Evolutionary conservation across 2,113 vertebrate species (phyloP), one percentile per base, ranked within the genome.

Genomic region (Gymnocephalus cernua): DNA sequence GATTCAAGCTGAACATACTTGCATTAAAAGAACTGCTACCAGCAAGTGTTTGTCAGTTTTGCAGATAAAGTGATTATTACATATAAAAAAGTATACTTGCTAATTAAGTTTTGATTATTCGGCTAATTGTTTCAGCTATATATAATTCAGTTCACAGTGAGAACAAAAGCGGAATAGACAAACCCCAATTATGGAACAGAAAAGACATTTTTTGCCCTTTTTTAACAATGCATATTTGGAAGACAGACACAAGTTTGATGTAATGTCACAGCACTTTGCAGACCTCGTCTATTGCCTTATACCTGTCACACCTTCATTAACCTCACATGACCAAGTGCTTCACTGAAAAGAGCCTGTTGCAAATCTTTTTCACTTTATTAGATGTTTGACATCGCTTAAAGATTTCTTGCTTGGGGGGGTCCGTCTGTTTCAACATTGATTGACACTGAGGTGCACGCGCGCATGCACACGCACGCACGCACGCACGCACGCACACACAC

Each of bases 321-420:
- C 68, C 48, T 78, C 47, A 68, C 1, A 51, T 23, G 32, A 71
- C 7, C 12, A 54, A 61, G 13, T 1, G 6, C 45, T 51, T 63
- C 51, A 16, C 53, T 18, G 29, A 74, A 56, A 18, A 19, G 23
- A 48, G 45, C 23, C 35, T 18, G 47, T 50, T 19, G 12, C 69
- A 80, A 68, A 73, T 70, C 61, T 80, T 32, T 68, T 32, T 1
- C 14, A 44, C 59, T 58, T 38, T 21, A 38, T 82, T 57, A 76
- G 38, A 41, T 47, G 61, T 77, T 74, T 85, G 69, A 85, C 77
- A 67, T 64, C 0, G 0, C 23, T 47, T 45, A n/a, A 51, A 61
- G 50, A 76, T 71, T 82, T 38, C 64, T 58, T 3, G 80, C 79
- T 57, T 0, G 5, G 32, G 7, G 48, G 66, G 69, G 68, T 14